Percentiles rank a stretch among this genome's conserved stretches.
Conservation (phyloP, 1,140 invertebrate genomes). For the Anadara kagoshimensis region DNA sequence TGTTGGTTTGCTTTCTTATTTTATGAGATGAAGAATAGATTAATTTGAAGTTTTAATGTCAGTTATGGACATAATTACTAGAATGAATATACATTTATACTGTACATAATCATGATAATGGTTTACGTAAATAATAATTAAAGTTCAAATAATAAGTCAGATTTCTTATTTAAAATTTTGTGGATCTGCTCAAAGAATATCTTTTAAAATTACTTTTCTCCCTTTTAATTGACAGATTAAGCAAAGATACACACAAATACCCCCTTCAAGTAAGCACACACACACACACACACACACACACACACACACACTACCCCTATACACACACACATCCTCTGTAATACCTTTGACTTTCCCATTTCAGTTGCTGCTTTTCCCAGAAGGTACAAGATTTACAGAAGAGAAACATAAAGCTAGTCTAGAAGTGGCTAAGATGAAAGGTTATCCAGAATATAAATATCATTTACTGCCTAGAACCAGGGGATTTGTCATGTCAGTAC, state of each 20-base stretch:
- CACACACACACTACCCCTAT: too few species aligned
- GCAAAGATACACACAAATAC: background rate
- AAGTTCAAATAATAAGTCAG: too few species aligned
- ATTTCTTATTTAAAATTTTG: background rate
- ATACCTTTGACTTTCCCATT: conserved; percentile 5
- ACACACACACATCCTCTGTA: background rate
- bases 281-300: background rate
- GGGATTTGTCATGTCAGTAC: conserved; percentile 81
- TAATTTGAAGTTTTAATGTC: background rate
- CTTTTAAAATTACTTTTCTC: background rate
- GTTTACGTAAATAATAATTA: too few species aligned
- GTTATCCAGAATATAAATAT: conserved; percentile 89
- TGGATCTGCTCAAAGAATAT: background rate
- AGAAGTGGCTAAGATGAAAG: conserved; percentile 90
- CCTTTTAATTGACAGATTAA: background rate
- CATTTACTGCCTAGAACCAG: conserved; percentile 94
- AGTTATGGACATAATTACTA: background rate
- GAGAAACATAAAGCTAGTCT: conserved; percentile 91
- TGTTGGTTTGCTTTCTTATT: too few species aligned
- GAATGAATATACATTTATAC: too few species aligned
- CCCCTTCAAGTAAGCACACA: background rate
- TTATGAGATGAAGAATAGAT: too few species aligned
- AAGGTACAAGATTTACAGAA: conserved; percentile 93
- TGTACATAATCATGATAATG: too few species aligned
- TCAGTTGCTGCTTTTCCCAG: conserved; percentile 92